Conservation (phyloP, 1,140 invertebrate genomes). For the Ostrea denselamellosa region DNA sequence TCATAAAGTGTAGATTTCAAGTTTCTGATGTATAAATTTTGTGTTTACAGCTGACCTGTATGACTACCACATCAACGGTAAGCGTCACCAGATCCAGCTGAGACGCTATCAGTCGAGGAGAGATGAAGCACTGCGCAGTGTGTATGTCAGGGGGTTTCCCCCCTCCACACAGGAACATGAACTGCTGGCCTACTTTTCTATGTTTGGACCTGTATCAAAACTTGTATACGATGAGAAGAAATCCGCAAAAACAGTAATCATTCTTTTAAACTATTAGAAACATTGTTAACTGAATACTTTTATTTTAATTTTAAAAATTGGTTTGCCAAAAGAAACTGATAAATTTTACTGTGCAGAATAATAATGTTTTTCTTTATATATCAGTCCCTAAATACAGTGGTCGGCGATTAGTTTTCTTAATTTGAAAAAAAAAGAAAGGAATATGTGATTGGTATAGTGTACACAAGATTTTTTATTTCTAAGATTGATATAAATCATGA, state of each 20-base stretch:
- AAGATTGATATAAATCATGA: too few relatives aligned
- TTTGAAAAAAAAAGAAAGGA: too few relatives aligned
- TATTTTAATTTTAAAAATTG: background rate
- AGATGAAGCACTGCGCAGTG: conserved; percentile 53
- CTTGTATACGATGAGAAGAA: conserved; percentile 57
- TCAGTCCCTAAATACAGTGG: too few relatives aligned
- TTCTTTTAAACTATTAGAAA: background rate
- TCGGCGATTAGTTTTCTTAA: too few relatives aligned
- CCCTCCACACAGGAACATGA: conserved; percentile 52
- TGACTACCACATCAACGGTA: conserved; percentile 59
- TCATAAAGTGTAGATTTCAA: too few relatives aligned
- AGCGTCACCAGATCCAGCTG: conserved; percentile 53
- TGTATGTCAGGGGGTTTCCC: conserved; percentile 62
- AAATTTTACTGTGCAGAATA: background rate
- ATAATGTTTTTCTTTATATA: too few relatives aligned
- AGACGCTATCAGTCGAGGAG: conserved; percentile 46
- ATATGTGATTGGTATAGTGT: too few relatives aligned
- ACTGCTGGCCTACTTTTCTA: conserved; percentile 58
- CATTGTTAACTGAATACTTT: background rate
- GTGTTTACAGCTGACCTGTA: conserved; percentile 50
- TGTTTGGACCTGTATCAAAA: conserved; percentile 59
- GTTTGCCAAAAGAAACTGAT: background rate
- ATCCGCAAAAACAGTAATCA: conserved; percentile 26
- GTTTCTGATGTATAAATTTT: background rate
- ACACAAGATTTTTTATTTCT: too few relatives aligned